These are phyloP conservation scores for Xerus inauris DNA, from an alignment of 2,113 vertebrate genomes.

Conservation along the genomic window DNA sequence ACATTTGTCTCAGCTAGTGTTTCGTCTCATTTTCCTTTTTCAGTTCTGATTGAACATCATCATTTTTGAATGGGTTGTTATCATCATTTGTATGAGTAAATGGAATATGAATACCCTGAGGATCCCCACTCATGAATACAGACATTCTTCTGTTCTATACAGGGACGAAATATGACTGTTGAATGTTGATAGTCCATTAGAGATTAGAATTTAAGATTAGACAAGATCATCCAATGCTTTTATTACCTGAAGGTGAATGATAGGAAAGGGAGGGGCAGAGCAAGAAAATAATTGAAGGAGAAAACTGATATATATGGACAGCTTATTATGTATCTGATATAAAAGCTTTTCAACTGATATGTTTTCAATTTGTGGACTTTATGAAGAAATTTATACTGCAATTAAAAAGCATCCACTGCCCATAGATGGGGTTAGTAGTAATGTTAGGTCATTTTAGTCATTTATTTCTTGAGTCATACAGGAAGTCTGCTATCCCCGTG, in stretches of 20 bases:
- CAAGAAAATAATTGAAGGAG: not conserved
- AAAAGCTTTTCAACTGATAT: not conserved
- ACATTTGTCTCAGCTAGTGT: not conserved
- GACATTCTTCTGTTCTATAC: slow-evolving; percentile 19
- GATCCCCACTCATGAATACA: not conserved
- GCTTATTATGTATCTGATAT: not conserved
- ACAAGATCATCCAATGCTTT: not conserved
- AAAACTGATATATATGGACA: not conserved
- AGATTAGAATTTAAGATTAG: slow-evolving; percentile 59
- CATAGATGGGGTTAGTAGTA: not conserved
- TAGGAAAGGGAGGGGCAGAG: not conserved
- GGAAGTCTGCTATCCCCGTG: not conserved
- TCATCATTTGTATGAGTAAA: slow-evolving; percentile 31
- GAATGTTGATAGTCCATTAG: slow-evolving; percentile 35
- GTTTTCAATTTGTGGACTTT: not conserved
- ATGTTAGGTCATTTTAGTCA: not conserved
- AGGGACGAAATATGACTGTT: not conserved
- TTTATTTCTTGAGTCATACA: not conserved
- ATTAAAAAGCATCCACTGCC: not conserved
- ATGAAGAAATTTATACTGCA: not conserved
- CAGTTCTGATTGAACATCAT: not conserved
- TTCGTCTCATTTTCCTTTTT: not conserved
- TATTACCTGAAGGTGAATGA: slow-evolving; percentile 3
- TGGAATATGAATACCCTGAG: not conserved
- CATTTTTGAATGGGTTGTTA: not conserved